Percentiles rank a stretch among this genome's conserved stretches.
Conservation (phyloP, 2,888 invertebrate genomes). For the Metellina segmentata region DNA sequence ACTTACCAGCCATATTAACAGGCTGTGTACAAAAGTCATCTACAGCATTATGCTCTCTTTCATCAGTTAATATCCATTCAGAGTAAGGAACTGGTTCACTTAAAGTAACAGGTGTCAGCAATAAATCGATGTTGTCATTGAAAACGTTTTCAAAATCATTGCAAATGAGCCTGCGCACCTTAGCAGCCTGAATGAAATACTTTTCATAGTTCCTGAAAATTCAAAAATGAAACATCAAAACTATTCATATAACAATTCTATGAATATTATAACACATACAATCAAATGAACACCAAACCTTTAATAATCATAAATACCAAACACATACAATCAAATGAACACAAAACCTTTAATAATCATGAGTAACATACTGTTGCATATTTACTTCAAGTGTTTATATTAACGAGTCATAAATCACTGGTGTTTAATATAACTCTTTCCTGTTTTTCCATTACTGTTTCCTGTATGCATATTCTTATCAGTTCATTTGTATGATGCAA, state of each 20-base stretch:
- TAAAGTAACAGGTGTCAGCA: slow-evolving; percentile 95
- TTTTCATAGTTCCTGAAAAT: slow-evolving; percentile 92
- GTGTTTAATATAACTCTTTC: no score
- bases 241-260: neutral
- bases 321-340: neutral
- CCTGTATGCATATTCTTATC: no score
- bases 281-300: neutral
- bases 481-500: no score
- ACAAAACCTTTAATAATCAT: no score
- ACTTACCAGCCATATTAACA: slow-evolving; percentile 95
- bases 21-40: slow-evolving; percentile 96
- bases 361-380: no score
- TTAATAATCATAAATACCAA: neutral
- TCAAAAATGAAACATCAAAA: slow-evolving; percentile 16
- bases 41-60: slow-evolving; percentile 91
- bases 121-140: slow-evolving; percentile 86
- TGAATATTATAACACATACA: neutral
- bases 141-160: slow-evolving; percentile 93
- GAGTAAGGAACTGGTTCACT: slow-evolving; percentile 90
- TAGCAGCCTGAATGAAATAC: slow-evolving; percentile 94
- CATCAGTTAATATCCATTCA: slow-evolving; percentile 86
- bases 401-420: no score
- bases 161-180: slow-evolving; percentile 91
- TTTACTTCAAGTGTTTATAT: no score
- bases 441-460: no score